These are phyloP conservation scores for Puffinus mauretanicus DNA, from an alignment of 2,113 vertebrate genomes.

Conservation along the genomic window DNA sequence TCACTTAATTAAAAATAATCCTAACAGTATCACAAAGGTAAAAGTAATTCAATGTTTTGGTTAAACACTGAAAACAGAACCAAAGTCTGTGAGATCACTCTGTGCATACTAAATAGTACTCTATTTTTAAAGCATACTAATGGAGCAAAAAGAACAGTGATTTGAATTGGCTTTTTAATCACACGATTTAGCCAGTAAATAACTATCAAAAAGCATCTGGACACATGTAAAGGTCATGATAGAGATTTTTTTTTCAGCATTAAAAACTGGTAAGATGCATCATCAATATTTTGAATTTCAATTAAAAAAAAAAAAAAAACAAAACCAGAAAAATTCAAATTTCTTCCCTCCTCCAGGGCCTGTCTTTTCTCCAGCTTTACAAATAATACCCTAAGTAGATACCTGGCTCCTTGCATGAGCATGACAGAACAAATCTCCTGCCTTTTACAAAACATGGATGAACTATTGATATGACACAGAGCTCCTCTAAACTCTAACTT, in stretches of 20 bases:
- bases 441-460: not conserved
- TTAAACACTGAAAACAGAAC: slow-evolving; percentile 28
- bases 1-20: slow-evolving; percentile 42
- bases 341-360: not conserved
- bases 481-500: not conserved
- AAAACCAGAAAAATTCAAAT: not conserved
- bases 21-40: slow-evolving; percentile 25
- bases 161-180: not conserved
- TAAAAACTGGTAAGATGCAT: not conserved
- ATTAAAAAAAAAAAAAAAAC: not conserved
- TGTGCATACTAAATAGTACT: not conserved
- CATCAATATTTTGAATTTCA: not conserved
- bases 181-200: not conserved
- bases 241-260: not conserved
- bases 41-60: slow-evolving; percentile 28
- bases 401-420: not conserved
- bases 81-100: not conserved
- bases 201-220: not conserved
- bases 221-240: not conserved
- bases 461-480: not conserved
- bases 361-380: not conserved
- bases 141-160: not conserved
- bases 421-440: not conserved
- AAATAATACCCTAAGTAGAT: not conserved
- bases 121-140: not conserved